Evolutionary conservation across 2,888 invertebrate species (phyloP).

Genomic region (Eulithis testata): DNA sequence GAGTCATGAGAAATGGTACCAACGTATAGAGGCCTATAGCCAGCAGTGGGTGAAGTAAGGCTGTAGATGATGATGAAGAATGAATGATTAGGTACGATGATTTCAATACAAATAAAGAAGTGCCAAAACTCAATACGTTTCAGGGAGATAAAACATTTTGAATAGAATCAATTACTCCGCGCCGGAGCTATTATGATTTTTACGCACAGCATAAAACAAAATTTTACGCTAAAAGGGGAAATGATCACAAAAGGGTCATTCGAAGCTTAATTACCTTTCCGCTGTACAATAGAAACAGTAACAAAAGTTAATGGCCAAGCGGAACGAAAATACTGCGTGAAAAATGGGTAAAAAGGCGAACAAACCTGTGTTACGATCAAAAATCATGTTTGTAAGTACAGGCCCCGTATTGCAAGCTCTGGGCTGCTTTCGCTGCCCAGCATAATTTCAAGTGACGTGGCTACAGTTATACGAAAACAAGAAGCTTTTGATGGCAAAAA

Average conservation of each 20-base stretch:
- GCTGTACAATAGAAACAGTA: constrained; percentile 52
- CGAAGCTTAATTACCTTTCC: constrained; percentile 52
- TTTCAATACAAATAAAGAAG: constrained; percentile 2
- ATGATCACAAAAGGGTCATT: constrained; percentile 51
- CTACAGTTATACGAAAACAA: too few species aligned
- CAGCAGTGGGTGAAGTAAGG: too few species aligned
- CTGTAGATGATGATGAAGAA: too few species aligned
- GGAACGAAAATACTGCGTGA: constrained; percentile 45
- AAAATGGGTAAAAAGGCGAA: constrained; percentile 41
- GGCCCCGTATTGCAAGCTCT: too few species aligned
- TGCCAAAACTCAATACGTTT: constrained; percentile 16
- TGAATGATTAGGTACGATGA: background rate
- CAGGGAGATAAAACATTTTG: constrained; percentile 21
- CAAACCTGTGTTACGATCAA: background rate
- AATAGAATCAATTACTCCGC: constrained; percentile 35
- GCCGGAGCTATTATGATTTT: constrained; percentile 38
- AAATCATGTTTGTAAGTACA: too few species aligned
- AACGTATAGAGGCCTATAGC: too few species aligned
- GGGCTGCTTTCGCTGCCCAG: too few species aligned
- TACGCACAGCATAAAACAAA: constrained; percentile 38
- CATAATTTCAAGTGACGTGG: too few species aligned
- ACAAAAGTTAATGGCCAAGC: constrained; percentile 48
- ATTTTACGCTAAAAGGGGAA: constrained; percentile 43
- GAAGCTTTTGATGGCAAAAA: too few species aligned
- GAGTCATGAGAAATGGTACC: too few species aligned